Evolutionary conservation across 2,113 vertebrate genomes (phyloP), one percentile per base, ranked within the genome.

Genomic region (Phrynosoma platyrhinos): DNA sequence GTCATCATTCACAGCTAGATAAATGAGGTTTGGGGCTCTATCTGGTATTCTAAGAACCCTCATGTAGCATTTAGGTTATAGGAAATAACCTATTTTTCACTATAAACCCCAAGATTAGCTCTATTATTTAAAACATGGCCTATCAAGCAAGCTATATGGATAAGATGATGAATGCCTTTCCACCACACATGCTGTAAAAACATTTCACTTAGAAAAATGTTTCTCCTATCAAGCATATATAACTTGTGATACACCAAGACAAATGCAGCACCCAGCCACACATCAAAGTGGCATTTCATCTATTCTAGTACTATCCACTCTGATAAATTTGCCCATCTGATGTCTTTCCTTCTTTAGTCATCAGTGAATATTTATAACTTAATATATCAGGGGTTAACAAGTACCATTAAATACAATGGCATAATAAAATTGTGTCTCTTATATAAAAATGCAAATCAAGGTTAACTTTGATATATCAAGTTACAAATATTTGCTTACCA

Each of bases 1-100:
- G 71, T 75, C 69, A 82, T 87, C 36, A n/a, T 82, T 87, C 42
- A 74, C 27, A 82, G 18, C 25, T 62, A 68, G 80, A 88, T 52
- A 68, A 83, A 88, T 83, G 55, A 83, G 55, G 12, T 25, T 27
- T 77, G 42, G 36, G 74, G 21, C 27, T 88, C 4, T 27, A 76
- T 30, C 68, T 18, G 40, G 62, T 53, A 40, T 68, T 58, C 23
- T 66, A 58, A 76, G 40, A 82, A 82, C 58, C 30, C 62, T 52
- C n/a, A 77, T 64, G 13, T 21, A 77, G 58, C 18, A 23, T 52
- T 72, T 27, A 79, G 68, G 23, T 80, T 81, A 81, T 81, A 74
- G 52, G 27, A 74, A 83, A 82, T 76, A 75, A 27, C 40, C 55
- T 40, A 68, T 36, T 66, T 68, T 53, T 52, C 36, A 80, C 25